Base-by-base conservation (phyloP, 2,797 vertebrate genomes). In the Silurus aristotelis region DNA sequence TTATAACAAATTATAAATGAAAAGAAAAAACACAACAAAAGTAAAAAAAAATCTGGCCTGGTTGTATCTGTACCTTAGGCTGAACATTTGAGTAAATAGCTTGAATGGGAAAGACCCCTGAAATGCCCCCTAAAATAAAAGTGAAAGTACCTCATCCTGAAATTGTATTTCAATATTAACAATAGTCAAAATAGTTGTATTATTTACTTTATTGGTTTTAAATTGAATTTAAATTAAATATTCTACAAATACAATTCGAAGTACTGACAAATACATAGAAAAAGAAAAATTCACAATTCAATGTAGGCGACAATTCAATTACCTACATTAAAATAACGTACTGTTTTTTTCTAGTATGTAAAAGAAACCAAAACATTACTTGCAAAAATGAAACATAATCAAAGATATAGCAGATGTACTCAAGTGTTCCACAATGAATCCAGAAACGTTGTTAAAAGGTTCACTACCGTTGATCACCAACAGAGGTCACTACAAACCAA, bases 401-500 rank as follows among this genome's bases (percentile, higher is more conserved):
- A 38, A 46, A 8, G 20, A 6, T 25, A 20, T 20, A 78, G 48
- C 48, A 52, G 6, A 7, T 52, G 48, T 52, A 43, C n/a, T 10
- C 4, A 60, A 19, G 4, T 1, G 12, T 14, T 61, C 31, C 12
- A 78, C 1, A 63, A 25, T 48, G n/a, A 52, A 67, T 66, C 15
- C n/a, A 80, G 17, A 80, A 67, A 63, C 43, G 15, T 25, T 72
- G 19, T 67, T 5, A 77, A 19, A 77, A 63, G 1, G 3, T 17
- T 31, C 55, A 61, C 20, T 84, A 58, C 80, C 46, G n/a, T 25
- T 19, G 2, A 7, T 38, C 7, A 66, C 86, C 88, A 86, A 72
- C 25, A 84, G 86, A n/a, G 80, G 84, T 46, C 86, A 82, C 20
- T 55, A 63, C 31, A 70, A 43, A 79, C 52, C 43, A 52, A 48